These are phyloP conservation scores for Acanthacorydalis orientalis DNA, from an alignment of 2,888 invertebrate species.

Conservation along the genomic window DNA sequence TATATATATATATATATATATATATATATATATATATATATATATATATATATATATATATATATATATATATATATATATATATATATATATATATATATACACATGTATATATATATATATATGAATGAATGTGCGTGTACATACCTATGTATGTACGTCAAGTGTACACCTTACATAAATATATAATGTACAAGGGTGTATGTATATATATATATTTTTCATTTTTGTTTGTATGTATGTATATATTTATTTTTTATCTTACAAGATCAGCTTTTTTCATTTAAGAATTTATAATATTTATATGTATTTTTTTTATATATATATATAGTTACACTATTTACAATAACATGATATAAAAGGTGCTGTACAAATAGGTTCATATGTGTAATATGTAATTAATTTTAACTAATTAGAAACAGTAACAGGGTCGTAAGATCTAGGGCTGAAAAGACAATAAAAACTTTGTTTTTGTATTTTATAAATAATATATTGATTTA, in stretches of 20 bases:
- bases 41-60: too few species aligned
- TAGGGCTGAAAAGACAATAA: neutral
- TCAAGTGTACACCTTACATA: too few species aligned
- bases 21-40: too few species aligned
- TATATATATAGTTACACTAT: slow-evolving; percentile 15
- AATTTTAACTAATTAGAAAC: neutral
- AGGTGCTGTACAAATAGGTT: slow-evolving; percentile 17
- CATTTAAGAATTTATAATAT: slow-evolving; percentile 24
- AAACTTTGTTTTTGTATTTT: neutral
- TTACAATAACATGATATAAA: slow-evolving; percentile 24
- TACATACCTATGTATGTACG: too few species aligned
- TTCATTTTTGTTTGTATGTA: too few species aligned
- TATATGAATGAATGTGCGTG: too few species aligned
- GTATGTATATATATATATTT: too few species aligned
- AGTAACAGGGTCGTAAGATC: neutral
- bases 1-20: neutral
- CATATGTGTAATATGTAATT: slow-evolving; percentile 13
- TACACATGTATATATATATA: too few species aligned
- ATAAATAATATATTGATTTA: slow-evolving; percentile 5
- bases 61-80: too few species aligned
- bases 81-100: too few species aligned
- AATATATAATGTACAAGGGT: too few species aligned
- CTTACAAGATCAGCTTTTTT: slow-evolving; percentile 34
- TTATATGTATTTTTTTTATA: slow-evolving; percentile 10
- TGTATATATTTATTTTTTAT: slow-evolving; percentile 14